phyloP scores from a whole-genome alignment of 2,888 invertebrate genomes.

The Drosophila tanythrix region DNA sequence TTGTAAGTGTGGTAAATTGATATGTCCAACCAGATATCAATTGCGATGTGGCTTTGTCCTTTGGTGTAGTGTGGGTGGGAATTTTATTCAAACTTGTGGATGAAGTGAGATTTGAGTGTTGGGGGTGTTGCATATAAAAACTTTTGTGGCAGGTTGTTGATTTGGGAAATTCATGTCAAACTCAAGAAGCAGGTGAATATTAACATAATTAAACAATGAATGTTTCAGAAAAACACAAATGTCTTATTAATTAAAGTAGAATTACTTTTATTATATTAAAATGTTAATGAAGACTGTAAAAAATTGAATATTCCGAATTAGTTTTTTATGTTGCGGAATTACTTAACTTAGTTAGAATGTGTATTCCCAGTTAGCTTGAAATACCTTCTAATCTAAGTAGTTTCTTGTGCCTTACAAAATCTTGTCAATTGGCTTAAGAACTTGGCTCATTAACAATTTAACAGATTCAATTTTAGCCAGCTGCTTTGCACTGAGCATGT shows the following conservation, averaged over 20 bases:
- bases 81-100: conserved; percentile 17
- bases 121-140: not conserved
- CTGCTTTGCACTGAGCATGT: conserved; percentile 28
- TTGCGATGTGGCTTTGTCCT: conserved; percentile 29
- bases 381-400: not conserved
- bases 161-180: conserved; percentile 9
- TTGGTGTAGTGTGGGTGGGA: conserved; percentile 63
- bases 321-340: not conserved
- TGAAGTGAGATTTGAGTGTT: not conserved
- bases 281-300: not conserved
- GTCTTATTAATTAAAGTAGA: not conserved
- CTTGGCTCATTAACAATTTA: conserved; percentile 76
- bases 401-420: conserved; percentile 11
- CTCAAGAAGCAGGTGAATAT: not conserved
- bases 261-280: not conserved
- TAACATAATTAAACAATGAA: not conserved
- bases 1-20: conserved; percentile 71
- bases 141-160: conserved; percentile 25
- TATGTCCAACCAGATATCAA: conserved; percentile 66
- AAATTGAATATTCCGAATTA: not conserved
- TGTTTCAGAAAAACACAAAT: not conserved
- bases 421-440: conserved; percentile 59
- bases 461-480: conserved; percentile 62
- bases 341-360: not conserved
- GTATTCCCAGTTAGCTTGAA: not conserved